These are phyloP conservation scores for Drosophila novamexicana DNA, from an alignment of 1,140 invertebrate genomes.

Conservation along the genomic window DNA sequence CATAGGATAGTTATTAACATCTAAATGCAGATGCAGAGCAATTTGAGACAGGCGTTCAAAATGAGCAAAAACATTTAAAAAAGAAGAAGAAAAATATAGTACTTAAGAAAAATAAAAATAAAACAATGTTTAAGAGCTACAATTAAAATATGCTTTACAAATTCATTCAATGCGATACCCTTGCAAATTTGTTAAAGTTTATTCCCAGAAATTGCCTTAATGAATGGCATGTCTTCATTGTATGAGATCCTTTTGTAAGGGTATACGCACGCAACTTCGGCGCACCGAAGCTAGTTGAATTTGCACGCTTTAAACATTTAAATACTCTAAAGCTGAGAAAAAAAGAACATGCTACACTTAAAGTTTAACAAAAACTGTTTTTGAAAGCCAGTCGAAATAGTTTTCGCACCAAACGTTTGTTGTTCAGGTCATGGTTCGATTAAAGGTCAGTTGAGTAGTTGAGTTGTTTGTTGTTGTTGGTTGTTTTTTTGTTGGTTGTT, in stretches of 20 bases:
- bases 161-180: conserved; percentile 6
- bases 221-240: background rate
- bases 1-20: conserved; percentile 35
- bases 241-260: conserved; percentile 1
- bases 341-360: conserved; percentile 66
- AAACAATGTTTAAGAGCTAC: conserved; percentile 27
- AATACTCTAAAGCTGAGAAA: conserved; percentile 32
- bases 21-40: conserved; percentile 37
- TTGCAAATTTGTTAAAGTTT: background rate
- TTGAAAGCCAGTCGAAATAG: conserved; percentile 49
- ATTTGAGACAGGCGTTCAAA: conserved; percentile 45
- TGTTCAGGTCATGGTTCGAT: conserved; percentile 35
- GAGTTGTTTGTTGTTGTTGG: conserved; percentile 39
- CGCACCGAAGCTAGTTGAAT: background rate
- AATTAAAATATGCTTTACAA: conserved; percentile 7
- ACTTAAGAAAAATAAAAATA: conserved; percentile 20
- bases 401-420: conserved; percentile 31
- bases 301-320: conserved; percentile 4
- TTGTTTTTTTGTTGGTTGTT: conserved; percentile 24
- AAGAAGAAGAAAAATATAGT: conserved; percentile 1
- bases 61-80: conserved; percentile 40
- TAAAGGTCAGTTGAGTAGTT: conserved; percentile 38
- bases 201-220: too few species aligned
- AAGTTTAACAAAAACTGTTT: conserved; percentile 47
- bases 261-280: background rate